These are phyloP conservation scores for Rhinolophus ferrumequinum DNA, from an alignment of 2,113 vertebrate species.

Conservation along the genomic window DNA sequence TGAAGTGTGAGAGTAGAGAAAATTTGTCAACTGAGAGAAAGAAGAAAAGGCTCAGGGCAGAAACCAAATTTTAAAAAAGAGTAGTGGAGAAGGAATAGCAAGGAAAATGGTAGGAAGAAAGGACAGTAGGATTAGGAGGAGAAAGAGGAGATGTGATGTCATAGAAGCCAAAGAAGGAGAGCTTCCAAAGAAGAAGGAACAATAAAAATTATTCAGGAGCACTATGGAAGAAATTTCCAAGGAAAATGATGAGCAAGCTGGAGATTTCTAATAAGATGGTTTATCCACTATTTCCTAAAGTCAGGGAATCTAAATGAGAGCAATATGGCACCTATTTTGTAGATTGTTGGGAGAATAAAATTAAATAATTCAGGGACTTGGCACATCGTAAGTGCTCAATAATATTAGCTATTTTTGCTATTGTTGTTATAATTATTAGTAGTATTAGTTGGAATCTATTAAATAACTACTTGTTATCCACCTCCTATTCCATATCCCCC, in stretches of 20 bases:
- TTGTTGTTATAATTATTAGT: background rate
- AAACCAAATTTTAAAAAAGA: background rate
- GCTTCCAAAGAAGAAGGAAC: background rate
- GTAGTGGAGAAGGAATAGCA: background rate
- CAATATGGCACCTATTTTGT: background rate
- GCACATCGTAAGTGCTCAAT: background rate
- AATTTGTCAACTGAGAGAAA: background rate
- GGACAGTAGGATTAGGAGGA: background rate
- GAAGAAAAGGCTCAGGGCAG: conserved; percentile 27
- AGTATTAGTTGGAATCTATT: conserved; percentile 3
- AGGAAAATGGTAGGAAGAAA: background rate
- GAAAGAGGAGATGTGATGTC: background rate
- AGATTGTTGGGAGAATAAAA: background rate
- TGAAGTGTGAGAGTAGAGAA: background rate
- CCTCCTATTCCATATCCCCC: background rate
- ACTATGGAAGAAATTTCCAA: background rate
- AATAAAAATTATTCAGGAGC: background rate
- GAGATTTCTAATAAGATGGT: background rate
- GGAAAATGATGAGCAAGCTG: background rate
- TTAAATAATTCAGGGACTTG: background rate
- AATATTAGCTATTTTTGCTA: background rate
- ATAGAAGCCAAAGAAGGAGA: background rate
- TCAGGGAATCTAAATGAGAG: background rate
- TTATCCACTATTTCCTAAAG: background rate
- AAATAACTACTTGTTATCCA: background rate